Conservation (phyloP, 1,140 invertebrate genomes). For the Drosophila sproati region DNA sequence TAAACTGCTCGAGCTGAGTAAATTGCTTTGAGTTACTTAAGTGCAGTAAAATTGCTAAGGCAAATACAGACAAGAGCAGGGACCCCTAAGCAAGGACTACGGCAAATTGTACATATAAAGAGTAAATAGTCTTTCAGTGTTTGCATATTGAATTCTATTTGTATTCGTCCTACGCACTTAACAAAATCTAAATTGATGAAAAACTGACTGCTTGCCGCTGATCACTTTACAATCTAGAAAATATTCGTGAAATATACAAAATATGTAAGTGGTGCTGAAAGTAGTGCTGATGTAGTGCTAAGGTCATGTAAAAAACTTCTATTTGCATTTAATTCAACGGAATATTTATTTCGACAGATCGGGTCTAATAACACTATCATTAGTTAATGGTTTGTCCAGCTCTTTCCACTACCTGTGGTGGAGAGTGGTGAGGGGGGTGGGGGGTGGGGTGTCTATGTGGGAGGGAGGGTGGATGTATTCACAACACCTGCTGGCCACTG, state of each 20-base stretch:
- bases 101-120: constrained; percentile 9
- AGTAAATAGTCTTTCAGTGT: constrained; percentile 11
- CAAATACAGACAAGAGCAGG: constrained; percentile 49
- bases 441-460: too few species aligned
- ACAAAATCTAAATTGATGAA: too few species aligned
- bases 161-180: too few species aligned
- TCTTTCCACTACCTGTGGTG: not conserved
- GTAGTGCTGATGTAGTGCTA: not conserved
- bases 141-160: not conserved
- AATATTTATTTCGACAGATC: constrained; percentile 15
- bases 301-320: too few species aligned
- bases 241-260: not conserved
- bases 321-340: too few species aligned
- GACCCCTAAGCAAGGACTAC: not conserved
- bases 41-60: constrained; percentile 47
- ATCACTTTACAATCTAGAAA: too few species aligned
- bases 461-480: not conserved
- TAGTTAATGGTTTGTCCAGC: constrained; percentile 34
- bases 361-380: constrained; percentile 37
- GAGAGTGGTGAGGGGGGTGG: too few species aligned
- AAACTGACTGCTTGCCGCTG: too few species aligned
- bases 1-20: constrained; percentile 28
- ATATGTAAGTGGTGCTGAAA: not conserved
- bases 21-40: constrained; percentile 63
- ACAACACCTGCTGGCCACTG: not conserved